Evolutionary conservation across 2,113 vertebrate species (phyloP).

Genomic region (Nothoprocta perdicaria): DNA sequence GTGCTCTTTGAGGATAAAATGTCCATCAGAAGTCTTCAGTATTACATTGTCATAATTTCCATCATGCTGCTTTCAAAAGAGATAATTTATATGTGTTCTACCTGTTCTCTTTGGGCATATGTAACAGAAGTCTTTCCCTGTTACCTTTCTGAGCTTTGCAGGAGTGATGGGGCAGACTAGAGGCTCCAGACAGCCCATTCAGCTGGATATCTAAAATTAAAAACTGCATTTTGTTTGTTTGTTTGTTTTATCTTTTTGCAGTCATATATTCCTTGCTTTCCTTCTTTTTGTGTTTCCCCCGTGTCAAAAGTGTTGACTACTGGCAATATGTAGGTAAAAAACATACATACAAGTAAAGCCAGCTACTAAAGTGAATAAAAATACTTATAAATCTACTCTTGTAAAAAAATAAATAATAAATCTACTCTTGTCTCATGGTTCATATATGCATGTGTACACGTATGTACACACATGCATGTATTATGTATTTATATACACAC

Average conservation of each 20-base stretch:
- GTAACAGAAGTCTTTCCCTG: background rate
- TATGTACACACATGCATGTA: background rate
- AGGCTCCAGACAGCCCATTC: background rate
- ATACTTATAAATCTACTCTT: background rate
- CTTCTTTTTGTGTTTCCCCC: background rate
- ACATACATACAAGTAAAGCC: background rate
- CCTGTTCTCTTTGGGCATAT: background rate
- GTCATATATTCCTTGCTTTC: background rate
- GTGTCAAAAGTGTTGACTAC: background rate
- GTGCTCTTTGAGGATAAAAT: constrained; percentile 54
- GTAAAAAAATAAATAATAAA: background rate
- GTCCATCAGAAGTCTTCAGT: constrained; percentile 43
- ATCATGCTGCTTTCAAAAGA: constrained; percentile 17
- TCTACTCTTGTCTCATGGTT: background rate
- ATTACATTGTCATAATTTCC: background rate
- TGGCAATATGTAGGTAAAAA: background rate
- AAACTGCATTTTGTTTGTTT: background rate
- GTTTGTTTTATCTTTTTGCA: background rate
- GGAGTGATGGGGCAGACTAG: background rate
- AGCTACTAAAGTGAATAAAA: constrained; percentile 12
- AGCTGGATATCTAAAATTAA: background rate
- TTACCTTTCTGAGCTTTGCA: background rate
- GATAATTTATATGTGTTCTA: background rate
- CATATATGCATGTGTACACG: background rate
- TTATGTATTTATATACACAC: no score